Percentiles rank a stretch among this genome's conserved stretches.
Conservation (phyloP, 2,888 invertebrate genomes). For the Xanthia togata region DNA sequence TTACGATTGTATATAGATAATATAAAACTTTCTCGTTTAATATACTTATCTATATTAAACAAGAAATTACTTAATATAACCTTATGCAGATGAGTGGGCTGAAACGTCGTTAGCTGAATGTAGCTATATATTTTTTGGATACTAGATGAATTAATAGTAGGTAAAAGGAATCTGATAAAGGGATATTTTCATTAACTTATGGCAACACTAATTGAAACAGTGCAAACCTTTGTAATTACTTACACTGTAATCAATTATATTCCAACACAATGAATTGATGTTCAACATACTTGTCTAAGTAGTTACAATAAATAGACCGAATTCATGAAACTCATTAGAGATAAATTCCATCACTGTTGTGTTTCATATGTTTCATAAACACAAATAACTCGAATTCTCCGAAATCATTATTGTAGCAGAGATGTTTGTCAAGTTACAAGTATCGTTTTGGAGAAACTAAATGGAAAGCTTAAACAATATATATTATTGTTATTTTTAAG, state of each 20-base stretch:
- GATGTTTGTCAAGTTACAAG: neutral
- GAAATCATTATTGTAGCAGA: constrained; percentile 9
- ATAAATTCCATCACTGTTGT: neutral
- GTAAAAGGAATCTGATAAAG: neutral
- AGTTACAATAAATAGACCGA: neutral
- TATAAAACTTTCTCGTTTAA: no score
- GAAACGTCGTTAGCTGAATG: neutral
- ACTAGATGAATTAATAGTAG: neutral
- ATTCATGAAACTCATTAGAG: constrained; percentile 20
- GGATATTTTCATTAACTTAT: neutral
- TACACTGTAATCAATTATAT: neutral
- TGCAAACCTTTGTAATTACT: no score
- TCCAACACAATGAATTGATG: neutral
- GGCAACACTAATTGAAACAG: neutral
- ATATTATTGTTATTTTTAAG: neutral
- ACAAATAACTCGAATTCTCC: neutral
- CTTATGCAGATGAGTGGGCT: constrained; percentile 22
- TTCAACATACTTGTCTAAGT: neutral
- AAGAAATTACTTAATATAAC: constrained; percentile 2
- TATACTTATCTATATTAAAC: no score
- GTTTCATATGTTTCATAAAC: neutral
- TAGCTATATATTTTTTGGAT: neutral
- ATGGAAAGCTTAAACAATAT: neutral
- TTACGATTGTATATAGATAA: no score
- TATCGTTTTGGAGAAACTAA: neutral